A percentile compares a stretch with the other conserved stretches of the same genome.
Conservation (phyloP, 1,140 invertebrate genomes). For the Drosophila cardini region DNA sequence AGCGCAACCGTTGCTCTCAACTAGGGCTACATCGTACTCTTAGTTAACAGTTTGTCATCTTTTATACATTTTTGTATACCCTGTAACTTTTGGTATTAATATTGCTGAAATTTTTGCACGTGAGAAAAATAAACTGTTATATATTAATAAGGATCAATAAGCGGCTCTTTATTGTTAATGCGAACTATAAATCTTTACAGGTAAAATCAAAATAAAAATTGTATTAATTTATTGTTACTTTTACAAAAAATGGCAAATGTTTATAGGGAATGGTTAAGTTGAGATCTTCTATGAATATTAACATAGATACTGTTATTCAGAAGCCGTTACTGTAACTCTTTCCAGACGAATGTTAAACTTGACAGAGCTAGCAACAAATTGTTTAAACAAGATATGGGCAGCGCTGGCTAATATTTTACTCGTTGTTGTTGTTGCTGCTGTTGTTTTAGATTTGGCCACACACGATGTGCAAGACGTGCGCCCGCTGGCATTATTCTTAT, state of each 20-base stretch:
- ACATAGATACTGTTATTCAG: slow-evolving; percentile 3
- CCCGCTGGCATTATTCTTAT: slow-evolving; percentile 38
- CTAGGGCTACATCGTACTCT: slow-evolving; percentile 38
- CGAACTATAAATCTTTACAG: too few relatives aligned
- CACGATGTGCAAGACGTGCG: slow-evolving; percentile 43
- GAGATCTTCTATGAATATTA: not conserved
- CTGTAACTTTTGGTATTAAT: not conserved
- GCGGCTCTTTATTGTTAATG: too few relatives aligned
- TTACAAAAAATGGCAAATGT: not conserved
- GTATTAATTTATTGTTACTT: too few relatives aligned
- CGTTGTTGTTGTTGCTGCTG: not conserved
- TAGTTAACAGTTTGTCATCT: slow-evolving; percentile 50
- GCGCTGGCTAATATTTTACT: slow-evolving; percentile 39
- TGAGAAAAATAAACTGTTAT: not conserved
- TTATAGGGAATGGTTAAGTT: not conserved
- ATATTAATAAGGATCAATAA: too few relatives aligned
- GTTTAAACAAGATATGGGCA: slow-evolving; percentile 37
- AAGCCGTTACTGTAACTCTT: slow-evolving; percentile 3
- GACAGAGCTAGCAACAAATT: slow-evolving; percentile 9
- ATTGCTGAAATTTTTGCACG: not conserved
- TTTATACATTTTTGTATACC: slow-evolving; percentile 19
- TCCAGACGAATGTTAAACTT: not conserved
- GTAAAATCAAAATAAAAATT: too few relatives aligned
- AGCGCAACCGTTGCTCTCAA: slow-evolving; percentile 38
- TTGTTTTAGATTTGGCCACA: slow-evolving; percentile 54